Evolutionary conservation across 2,113 vertebrate genomes (phyloP).

Genomic region (Ammodramus savannarum): DNA sequence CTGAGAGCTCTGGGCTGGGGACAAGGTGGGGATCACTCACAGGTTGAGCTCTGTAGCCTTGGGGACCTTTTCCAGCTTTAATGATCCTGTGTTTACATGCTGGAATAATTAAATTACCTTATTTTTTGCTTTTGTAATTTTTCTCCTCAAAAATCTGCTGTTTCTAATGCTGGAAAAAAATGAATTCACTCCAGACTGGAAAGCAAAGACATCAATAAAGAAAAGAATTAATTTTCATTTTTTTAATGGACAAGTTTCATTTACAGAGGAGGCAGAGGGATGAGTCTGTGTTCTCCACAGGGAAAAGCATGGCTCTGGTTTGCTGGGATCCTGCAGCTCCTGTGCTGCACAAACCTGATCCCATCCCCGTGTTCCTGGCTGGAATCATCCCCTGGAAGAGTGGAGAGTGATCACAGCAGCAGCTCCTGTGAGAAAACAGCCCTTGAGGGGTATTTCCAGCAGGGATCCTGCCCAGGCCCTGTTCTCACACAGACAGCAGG

Average conservation of each 20-base stretch:
- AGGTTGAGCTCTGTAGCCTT: rapidly evolving
- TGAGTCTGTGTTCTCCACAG: background rate
- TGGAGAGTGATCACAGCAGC: rapidly evolving
- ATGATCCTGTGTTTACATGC: background rate
- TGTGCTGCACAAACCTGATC: background rate
- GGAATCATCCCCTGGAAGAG: background rate
- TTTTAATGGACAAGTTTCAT: background rate
- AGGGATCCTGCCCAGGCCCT: background rate
- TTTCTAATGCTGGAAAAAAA: background rate
- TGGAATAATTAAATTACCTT: background rate
- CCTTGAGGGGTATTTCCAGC: background rate
- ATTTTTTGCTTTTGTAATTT: background rate
- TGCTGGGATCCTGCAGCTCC: background rate
- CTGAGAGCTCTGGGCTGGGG: background rate
- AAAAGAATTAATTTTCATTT: background rate
- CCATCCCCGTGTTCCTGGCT: background rate
- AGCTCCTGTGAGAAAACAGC: rapidly evolving
- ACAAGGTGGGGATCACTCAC: rapidly evolving
- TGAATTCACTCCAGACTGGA: background rate
- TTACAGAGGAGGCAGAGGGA: background rate
- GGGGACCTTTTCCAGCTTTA: background rate
- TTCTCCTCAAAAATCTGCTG: background rate
- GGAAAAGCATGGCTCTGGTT: background rate
- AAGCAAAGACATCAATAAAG: background rate
- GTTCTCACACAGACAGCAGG: background rate